phyloP scores from a whole-genome alignment of 2,113 vertebrate genomes.

The Pelecanus crispus region DNA sequence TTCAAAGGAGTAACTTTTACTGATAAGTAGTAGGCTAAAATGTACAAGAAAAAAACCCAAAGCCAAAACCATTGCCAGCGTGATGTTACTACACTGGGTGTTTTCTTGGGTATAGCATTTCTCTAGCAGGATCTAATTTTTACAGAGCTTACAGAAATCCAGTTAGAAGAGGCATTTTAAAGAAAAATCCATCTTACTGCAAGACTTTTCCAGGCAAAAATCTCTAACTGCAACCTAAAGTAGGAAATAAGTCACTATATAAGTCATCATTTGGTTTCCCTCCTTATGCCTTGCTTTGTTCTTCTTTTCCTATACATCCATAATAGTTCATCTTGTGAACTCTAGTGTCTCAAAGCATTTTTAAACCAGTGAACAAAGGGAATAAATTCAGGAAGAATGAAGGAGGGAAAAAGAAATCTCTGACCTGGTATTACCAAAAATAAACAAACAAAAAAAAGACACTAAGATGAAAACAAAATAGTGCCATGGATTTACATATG shows the following conservation, averaged over 20 bases:
- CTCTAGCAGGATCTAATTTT: neutral
- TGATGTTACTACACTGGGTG: neutral
- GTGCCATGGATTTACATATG: slow-evolving; percentile 83
- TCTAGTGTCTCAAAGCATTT: neutral
- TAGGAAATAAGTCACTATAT: neutral
- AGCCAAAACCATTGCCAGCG: neutral
- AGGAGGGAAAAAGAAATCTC: slow-evolving; percentile 63
- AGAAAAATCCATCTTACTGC: neutral
- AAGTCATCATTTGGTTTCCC: neutral
- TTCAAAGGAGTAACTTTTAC: neutral
- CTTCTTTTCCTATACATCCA: neutral
- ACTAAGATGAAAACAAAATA: slow-evolving; percentile 84
- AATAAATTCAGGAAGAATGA: slow-evolving; percentile 71
- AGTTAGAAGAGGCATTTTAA: neutral
- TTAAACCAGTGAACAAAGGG: slow-evolving; percentile 51
- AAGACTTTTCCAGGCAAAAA: slow-evolving; percentile 6
- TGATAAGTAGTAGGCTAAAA: neutral
- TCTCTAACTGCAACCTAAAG: neutral
- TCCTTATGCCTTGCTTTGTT: neutral
- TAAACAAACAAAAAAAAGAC: slow-evolving; percentile 65
- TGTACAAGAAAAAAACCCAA: neutral
- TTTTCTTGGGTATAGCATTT: neutral
- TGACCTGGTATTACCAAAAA: slow-evolving; percentile 71
- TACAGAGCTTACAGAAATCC: neutral
- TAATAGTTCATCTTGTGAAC: neutral